Base-by-base conservation (phyloP, 2,888 invertebrate genomes). In the Neria commutata region DNA sequence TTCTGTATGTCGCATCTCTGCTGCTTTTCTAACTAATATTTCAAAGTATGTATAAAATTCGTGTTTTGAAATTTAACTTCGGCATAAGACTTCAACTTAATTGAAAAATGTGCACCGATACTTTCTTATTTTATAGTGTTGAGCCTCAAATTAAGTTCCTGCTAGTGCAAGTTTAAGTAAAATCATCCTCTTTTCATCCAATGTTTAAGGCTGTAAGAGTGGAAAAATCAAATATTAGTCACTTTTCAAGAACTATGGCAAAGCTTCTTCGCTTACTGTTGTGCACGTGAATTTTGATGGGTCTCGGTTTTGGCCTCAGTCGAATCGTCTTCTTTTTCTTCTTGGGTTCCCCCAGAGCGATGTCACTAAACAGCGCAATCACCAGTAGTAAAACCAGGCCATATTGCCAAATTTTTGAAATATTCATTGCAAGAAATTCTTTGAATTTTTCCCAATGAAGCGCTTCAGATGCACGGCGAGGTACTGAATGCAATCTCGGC, bases 341-440 rank as follows among this genome's bases (percentile, higher is more conserved):
- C 25, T 19, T 29, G 23, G 54, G 33, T 14, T 23, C 23, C 11
- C 23, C 48, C 24, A 33, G 16, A 16, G 46, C 21, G 17, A 24
- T 14, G 23, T n/a, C 33, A 26, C 48, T 47, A 2, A 55, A 17
- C 24, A 55, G 25, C 34, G 34, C 21, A 2, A 48, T 25, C 5
- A 55, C 25, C 8, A 26, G 23, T 11, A 48, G 2, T 19, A 55
- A 14, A 11, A 55, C 17, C 48, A 47, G 25, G 25, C 4, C 47
- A 33, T 48, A 16, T 37, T 55, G 50, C 34, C 16, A 50, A 11
- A 50, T 17, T 19, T 34, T 34, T 2, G 48, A 37, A n/a, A 17
- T 40, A n/a, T 40, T 19, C 52, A 52, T 52, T 25, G n/a, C n/a
- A n/a, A n/a, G n/a, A n/a, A n/a, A n/a, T n/a, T 37, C 24, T 24